Evolutionary conservation across 2,888 invertebrate genomes (phyloP).

Genomic region (Tromatobia lineatoria): DNA sequence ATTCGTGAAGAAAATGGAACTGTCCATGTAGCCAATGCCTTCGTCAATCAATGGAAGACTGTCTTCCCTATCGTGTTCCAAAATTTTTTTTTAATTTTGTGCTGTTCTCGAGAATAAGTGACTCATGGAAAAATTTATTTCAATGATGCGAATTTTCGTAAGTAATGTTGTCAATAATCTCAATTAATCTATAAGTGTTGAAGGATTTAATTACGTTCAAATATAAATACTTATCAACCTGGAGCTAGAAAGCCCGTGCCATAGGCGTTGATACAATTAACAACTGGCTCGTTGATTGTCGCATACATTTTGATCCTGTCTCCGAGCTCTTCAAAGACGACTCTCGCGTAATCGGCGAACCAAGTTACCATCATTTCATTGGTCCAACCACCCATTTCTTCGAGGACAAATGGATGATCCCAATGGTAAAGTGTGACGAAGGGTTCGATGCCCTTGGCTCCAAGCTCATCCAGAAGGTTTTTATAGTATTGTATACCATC

Average conservation of each 20-base stretch:
- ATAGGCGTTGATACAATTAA: slow-evolving; percentile 86
- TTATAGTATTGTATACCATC: slow-evolving; percentile 89
- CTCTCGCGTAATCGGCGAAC: slow-evolving; percentile 88
- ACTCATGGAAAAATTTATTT: too few relatives aligned
- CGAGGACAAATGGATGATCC: slow-evolving; percentile 88
- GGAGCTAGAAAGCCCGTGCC: slow-evolving; percentile 87
- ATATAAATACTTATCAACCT: slow-evolving; percentile 75
- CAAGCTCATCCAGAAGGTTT: slow-evolving; percentile 87
- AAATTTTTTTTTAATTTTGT: too few relatives aligned
- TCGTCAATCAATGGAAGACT: too few relatives aligned
- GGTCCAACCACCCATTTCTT: slow-evolving; percentile 89
- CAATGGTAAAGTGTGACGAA: slow-evolving; percentile 89
- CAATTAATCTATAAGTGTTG: neutral
- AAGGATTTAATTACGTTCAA: neutral
- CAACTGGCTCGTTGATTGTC: slow-evolving; percentile 89
- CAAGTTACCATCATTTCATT: slow-evolving; percentile 88
- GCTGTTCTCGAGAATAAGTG: too few relatives aligned
- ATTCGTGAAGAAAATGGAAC: too few relatives aligned
- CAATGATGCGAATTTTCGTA: too few relatives aligned
- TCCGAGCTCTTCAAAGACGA: slow-evolving; percentile 86
- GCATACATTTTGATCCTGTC: slow-evolving; percentile 88
- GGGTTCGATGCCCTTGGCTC: slow-evolving; percentile 87
- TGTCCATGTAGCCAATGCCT: too few relatives aligned
- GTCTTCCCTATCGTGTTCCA: too few relatives aligned
- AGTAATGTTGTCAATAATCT: too few relatives aligned